A percentile compares a stretch with the other conserved stretches of the same genome.
Evolutionary conservation across 2,888 invertebrate genomes (phyloP).

Genomic region (Amorpha juglandis): DNA sequence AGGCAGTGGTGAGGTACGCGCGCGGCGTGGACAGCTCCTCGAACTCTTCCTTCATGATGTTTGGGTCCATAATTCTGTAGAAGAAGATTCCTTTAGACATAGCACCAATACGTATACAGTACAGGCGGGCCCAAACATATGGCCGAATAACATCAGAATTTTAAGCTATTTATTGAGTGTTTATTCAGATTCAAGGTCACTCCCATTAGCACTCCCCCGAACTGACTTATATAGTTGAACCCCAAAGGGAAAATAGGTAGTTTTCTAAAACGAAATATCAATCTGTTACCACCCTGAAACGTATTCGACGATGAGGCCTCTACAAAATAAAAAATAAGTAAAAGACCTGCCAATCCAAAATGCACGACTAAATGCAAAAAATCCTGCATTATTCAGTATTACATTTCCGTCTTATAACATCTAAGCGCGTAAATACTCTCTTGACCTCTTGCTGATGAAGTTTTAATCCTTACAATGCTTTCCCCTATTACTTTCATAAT

Average conservation of each 20-base stretch:
- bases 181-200: no score
- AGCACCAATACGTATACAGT: neutral
- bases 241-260: no score
- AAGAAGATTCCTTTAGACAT: neutral
- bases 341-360: no score
- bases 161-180: no score
- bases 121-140: no score
- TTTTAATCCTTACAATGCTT: conserved; percentile 17
- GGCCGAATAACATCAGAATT: no score
- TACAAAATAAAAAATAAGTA: no score
- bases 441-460: conserved; percentile 17
- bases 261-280: no score
- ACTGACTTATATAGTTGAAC: no score
- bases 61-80: conserved; percentile 65
- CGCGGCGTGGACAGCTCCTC: conserved; percentile 57
- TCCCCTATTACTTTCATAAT: conserved; percentile 10
- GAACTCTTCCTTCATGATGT: conserved; percentile 59
- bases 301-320: no score
- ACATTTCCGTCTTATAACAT: neutral
- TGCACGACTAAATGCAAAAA: neutral
- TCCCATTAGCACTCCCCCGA: no score
- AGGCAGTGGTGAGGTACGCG: conserved; percentile 54
- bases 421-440: conserved; percentile 1
- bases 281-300: no score
- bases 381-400: neutral